Evolutionary conservation across 2,888 invertebrate genomes (phyloP).

Genomic region (Sphaerophoria taeniata): DNA sequence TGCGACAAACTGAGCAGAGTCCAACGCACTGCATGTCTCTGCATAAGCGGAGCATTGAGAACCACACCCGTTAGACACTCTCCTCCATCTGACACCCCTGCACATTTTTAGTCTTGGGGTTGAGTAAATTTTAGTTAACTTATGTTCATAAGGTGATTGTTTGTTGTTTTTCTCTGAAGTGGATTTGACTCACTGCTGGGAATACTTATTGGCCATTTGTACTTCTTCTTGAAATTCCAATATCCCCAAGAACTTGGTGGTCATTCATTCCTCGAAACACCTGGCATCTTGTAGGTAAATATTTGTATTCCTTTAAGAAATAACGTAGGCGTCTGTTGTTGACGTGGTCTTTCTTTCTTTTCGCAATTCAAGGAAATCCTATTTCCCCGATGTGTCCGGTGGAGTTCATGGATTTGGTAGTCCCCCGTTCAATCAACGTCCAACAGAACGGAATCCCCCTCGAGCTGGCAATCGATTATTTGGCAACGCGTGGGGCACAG

Average conservation of each 20-base stretch:
- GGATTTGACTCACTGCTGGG: slow-evolving; percentile 97
- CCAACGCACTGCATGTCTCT: too few relatives aligned
- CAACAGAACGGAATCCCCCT: slow-evolving; percentile 69
- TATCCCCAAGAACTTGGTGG: slow-evolving; percentile 99
- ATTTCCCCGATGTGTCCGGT: slow-evolving; percentile 91
- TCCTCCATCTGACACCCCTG: too few relatives aligned
- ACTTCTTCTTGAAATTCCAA: slow-evolving; percentile 98
- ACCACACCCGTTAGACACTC: too few relatives aligned
- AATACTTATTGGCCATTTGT: slow-evolving; percentile 98
- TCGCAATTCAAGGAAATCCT: slow-evolving; percentile 85
- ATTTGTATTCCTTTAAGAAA: too few relatives aligned
- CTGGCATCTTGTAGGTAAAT: slow-evolving; percentile 90
- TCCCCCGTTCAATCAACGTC: slow-evolving; percentile 84
- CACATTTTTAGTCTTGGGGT: too few relatives aligned
- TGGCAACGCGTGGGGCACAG: slow-evolving; percentile 90
- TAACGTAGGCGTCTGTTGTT: not conserved
- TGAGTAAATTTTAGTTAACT: slow-evolving; percentile 79
- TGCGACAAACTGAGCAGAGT: too few relatives aligned
- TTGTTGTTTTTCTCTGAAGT: slow-evolving; percentile 84
- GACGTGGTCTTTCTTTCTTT: slow-evolving; percentile 19
- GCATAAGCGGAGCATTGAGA: too few relatives aligned
- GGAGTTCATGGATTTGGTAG: slow-evolving; percentile 90
- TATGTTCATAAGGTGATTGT: not conserved
- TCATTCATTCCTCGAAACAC: slow-evolving; percentile 90
- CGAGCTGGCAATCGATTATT: slow-evolving; percentile 76